phyloP scores from a whole-genome alignment of 2,888 invertebrate genomes.

The Nymphalis polychloros region DNA sequence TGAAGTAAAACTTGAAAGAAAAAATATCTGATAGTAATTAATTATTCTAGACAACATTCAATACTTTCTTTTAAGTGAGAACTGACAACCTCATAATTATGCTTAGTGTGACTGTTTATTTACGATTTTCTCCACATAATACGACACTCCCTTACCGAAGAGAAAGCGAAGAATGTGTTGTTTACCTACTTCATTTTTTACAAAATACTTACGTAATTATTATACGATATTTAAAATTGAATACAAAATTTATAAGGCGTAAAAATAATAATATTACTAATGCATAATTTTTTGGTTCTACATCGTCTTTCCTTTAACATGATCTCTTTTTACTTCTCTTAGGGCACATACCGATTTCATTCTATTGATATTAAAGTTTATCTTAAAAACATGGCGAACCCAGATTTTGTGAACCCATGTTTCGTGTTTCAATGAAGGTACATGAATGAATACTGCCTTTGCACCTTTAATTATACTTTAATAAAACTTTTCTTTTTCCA shows the following conservation, averaged over 20 bases:
- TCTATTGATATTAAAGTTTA: not conserved
- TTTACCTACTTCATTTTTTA: not conserved
- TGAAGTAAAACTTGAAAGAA: not conserved
- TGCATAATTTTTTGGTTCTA: no score
- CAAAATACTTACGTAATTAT: not conserved
- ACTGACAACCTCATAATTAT: conserved; percentile 32
- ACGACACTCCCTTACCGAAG: conserved; percentile 38
- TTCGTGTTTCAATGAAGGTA: not conserved
- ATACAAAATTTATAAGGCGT: no score
- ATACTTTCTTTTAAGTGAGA: conserved; percentile 32
- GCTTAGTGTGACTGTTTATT: conserved; percentile 34
- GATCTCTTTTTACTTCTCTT: no score
- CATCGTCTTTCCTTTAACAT: not conserved
- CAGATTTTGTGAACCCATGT: no score
- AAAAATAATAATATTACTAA: no score
- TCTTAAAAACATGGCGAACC: no score
- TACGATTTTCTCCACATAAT: conserved; percentile 37
- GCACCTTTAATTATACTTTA: conserved; percentile 18
- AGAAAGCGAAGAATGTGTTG: conserved; percentile 39
- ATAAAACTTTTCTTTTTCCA: conserved; percentile 76
- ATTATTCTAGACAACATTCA: conserved; percentile 26
- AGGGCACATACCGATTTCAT: not conserved
- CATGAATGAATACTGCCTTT: conserved; percentile 10
- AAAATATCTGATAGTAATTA: conserved; percentile 10
- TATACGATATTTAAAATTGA: not conserved